Conservation (phyloP, 2,888 invertebrate species). For the Drosophila neonasuta region DNA sequence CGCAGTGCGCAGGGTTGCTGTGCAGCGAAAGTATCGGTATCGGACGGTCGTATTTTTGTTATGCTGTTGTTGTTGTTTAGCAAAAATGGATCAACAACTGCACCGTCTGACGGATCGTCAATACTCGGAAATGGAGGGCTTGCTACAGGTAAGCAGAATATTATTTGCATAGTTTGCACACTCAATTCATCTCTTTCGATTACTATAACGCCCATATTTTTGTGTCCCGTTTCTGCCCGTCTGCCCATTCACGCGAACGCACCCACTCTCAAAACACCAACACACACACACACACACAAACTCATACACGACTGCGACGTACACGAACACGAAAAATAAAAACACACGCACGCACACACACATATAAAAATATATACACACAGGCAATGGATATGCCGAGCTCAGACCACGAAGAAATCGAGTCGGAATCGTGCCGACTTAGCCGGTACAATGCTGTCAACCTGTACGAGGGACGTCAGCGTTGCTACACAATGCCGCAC, state of each 20-base stretch:
- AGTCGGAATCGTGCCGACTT: slow-evolving; percentile 66
- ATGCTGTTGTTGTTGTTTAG: slow-evolving; percentile 60
- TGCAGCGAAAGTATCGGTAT: slow-evolving; percentile 49
- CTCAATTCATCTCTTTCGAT: slow-evolving; percentile 14
- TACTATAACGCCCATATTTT: slow-evolving; percentile 49
- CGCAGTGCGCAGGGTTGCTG: slow-evolving; percentile 54
- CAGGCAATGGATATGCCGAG: slow-evolving; percentile 74
- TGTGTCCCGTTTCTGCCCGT: slow-evolving; percentile 37
- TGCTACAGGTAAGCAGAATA: slow-evolving; percentile 59
- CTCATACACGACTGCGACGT: slow-evolving; percentile 14
- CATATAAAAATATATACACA: slow-evolving; percentile 30
- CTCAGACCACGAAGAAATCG: slow-evolving; percentile 65
- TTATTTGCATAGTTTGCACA: slow-evolving; percentile 13
- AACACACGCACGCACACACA: slow-evolving; percentile 42
- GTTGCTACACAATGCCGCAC: slow-evolving; percentile 80
- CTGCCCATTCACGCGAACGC: slow-evolving; percentile 63
- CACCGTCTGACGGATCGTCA: slow-evolving; percentile 74
- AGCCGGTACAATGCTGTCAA: slow-evolving; percentile 69
- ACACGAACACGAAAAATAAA: slow-evolving; percentile 14
- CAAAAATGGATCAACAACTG: slow-evolving; percentile 70
- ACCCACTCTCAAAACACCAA: slow-evolving; percentile 62
- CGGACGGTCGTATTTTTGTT: slow-evolving; percentile 54
- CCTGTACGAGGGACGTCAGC: slow-evolving; percentile 70
- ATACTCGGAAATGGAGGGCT: slow-evolving; percentile 69
- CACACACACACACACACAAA: slow-evolving; percentile 25